These are phyloP conservation scores for Solea senegalensis DNA, from an alignment of 2,113 vertebrate species.

Conservation along the genomic window DNA sequence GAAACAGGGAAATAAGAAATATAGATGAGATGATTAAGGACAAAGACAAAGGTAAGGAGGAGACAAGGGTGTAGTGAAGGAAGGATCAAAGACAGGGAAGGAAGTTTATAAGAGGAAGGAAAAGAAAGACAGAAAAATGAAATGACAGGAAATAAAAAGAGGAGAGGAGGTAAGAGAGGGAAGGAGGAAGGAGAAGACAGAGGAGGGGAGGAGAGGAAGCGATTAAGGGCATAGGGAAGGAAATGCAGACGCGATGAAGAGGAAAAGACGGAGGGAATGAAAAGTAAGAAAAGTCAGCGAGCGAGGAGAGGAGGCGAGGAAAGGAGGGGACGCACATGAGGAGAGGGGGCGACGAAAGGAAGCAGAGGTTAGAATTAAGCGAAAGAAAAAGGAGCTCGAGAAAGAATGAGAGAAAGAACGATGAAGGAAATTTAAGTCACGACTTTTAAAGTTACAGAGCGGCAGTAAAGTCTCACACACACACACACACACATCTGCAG, in stretches of 20 bases:
- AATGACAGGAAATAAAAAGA: not conserved
- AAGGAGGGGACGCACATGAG: not conserved
- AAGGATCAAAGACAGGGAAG: not conserved
- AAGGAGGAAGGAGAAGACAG: not conserved
- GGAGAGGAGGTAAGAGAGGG: not conserved
- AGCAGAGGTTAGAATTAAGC: too few relatives aligned
- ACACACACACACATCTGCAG: conserved; percentile 14
- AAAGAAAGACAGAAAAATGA: conserved; percentile 5
- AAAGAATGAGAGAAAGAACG: too few relatives aligned
- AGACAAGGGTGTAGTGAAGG: not conserved
- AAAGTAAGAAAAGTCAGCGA: not conserved
- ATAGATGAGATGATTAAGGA: not conserved
- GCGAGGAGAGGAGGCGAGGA: too few relatives aligned
- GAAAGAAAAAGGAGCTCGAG: conserved; percentile 22
- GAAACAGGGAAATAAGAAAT: not conserved
- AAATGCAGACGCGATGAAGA: not conserved
- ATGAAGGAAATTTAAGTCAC: conserved; percentile 7
- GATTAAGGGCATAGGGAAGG: not conserved
- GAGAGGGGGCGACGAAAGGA: too few relatives aligned
- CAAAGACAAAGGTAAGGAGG: conserved; percentile 26
- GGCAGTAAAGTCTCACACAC: conserved; percentile 27
- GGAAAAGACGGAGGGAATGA: not conserved
- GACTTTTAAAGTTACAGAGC: conserved; percentile 62
- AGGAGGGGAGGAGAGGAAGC: not conserved
- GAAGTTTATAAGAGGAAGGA: not conserved